Evolutionary conservation across 1,140 invertebrate species (phyloP).

Genomic region (Aphelenchoides fujianensis): DNA sequence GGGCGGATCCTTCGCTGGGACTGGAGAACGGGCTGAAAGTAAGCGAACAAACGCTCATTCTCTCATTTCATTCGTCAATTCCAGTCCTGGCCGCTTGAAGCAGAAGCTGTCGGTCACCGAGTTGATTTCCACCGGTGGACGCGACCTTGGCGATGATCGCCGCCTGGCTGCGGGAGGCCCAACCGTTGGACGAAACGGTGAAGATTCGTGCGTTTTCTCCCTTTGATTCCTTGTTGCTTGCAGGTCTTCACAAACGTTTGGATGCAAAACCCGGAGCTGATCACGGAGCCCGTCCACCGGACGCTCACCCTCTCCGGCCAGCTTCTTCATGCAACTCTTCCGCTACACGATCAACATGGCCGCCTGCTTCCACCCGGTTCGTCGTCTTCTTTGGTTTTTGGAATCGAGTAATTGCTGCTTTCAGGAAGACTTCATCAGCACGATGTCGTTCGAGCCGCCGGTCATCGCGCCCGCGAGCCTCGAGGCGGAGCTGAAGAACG

Average conservation of each 20-base stretch:
- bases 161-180: constrained; percentile 40
- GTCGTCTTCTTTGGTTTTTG: no score
- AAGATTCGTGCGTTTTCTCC: no score
- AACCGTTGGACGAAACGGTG: constrained; percentile 44
- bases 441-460: not conserved
- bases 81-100: constrained; percentile 21
- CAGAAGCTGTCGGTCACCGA: constrained; percentile 23
- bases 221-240: no score
- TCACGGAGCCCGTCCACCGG: constrained; percentile 31
- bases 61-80: no score
- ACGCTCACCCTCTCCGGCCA: constrained; percentile 9
- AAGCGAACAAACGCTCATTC: constrained; percentile 16
- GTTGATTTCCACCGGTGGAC: constrained; percentile 36
- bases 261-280: constrained; percentile 22
- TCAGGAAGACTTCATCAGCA: constrained; percentile 31
- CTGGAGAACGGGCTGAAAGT: constrained; percentile 3
- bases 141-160: constrained; percentile 30
- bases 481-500: not conserved
- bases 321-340: constrained; percentile 24
- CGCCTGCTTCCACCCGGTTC: constrained; percentile 26
- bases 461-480: not conserved
- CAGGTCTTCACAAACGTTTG: constrained; percentile 42
- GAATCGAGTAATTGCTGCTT: constrained; percentile 17
- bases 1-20: constrained; percentile 26
- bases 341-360: constrained; percentile 27